A percentile compares a stretch with the other conserved stretches of the same genome.
These are phyloP conservation scores for Arrhamphus sclerolepis DNA, from an alignment of 2,797 vertebrate species.

Conservation along the genomic window DNA sequence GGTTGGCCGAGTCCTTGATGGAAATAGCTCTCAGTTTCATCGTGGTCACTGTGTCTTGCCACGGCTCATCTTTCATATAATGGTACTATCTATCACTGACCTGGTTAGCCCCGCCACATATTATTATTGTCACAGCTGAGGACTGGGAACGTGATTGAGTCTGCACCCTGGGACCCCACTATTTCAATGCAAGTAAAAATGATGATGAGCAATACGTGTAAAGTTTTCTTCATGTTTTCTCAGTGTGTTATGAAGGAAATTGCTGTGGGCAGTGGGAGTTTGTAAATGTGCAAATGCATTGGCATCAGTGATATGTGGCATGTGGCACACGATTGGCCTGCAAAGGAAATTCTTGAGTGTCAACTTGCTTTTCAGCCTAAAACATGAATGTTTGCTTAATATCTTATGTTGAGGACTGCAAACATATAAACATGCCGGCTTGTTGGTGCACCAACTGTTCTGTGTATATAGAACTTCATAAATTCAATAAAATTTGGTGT, in stretches of 20 bases:
- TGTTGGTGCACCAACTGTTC: too few relatives aligned
- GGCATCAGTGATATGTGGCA: slow-evolving; percentile 6
- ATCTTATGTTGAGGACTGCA: too few relatives aligned
- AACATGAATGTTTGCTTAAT: not conserved
- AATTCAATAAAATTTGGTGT: not conserved
- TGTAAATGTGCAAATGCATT: slow-evolving; percentile 15
- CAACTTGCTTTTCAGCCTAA: slow-evolving; percentile 1
- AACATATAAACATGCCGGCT: too few relatives aligned
- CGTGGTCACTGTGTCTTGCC: slow-evolving; percentile 61
- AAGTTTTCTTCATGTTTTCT: slow-evolving; percentile 10
- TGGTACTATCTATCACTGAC: slow-evolving; percentile 57
- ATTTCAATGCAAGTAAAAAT: slow-evolving; percentile 17
- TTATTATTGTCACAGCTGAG: slow-evolving; percentile 65
- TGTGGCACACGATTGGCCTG: not conserved
- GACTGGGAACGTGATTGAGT: slow-evolving; percentile 64
- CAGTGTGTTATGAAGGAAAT: slow-evolving; percentile 10
- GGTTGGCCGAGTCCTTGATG: slow-evolving; percentile 44
- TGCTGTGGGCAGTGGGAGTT: slow-evolving; percentile 15
- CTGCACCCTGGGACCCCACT: slow-evolving; percentile 17
- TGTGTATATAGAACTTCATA: not conserved
- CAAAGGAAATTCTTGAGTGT: not conserved
- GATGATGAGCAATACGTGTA: slow-evolving; percentile 19
- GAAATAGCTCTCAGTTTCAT: slow-evolving; percentile 52
- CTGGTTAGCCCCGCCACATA: slow-evolving; percentile 55
- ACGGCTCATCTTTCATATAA: slow-evolving; percentile 77